These are phyloP conservation scores for Dryomyza anilis DNA, from an alignment of 2,888 invertebrate species.

Conservation along the genomic window DNA sequence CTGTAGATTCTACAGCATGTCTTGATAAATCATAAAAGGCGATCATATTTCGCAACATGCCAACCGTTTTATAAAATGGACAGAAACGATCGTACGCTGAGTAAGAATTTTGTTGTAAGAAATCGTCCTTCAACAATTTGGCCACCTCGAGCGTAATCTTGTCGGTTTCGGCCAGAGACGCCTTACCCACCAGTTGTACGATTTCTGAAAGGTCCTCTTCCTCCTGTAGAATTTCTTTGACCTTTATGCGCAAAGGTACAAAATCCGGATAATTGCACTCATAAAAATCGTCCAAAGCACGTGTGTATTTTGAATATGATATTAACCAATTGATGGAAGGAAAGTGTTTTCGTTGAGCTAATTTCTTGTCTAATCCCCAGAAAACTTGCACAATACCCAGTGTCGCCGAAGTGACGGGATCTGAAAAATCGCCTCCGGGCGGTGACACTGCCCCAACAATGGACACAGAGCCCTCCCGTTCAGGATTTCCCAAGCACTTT, in stretches of 20 bases:
- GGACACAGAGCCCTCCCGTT: constrained; percentile 96
- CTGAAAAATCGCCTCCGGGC: constrained; percentile 99
- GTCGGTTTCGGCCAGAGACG: constrained; percentile 96
- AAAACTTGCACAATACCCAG: constrained; percentile 98
- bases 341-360: constrained; percentile 99
- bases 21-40: constrained; percentile 96
- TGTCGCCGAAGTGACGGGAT: constrained; percentile 99
- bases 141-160: constrained; percentile 99
- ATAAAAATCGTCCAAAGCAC: constrained; percentile 97
- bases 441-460: constrained; percentile 99
- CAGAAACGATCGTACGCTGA: constrained; percentile 95
- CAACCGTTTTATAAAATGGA: constrained; percentile 99
- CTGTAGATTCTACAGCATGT: constrained; percentile 95
- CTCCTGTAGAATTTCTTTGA: constrained; percentile 93
- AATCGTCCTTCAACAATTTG: constrained; percentile 97
- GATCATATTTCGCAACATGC: constrained; percentile 98
- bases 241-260: constrained; percentile 91
- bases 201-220: constrained; percentile 99
- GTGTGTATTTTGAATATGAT: constrained; percentile 97
- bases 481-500: constrained; percentile 95
- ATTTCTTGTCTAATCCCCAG: constrained; percentile 98
- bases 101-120: constrained; percentile 98
- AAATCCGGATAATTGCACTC: constrained; percentile 98
- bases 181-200: constrained; percentile 99
- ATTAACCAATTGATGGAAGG: constrained; percentile 99